A percentile compares a stretch with the other conserved stretches of the same genome.
Evolutionary conservation across 1,140 invertebrate species (phyloP).

Genomic region (Temnothorax curvispinosus): DNA sequence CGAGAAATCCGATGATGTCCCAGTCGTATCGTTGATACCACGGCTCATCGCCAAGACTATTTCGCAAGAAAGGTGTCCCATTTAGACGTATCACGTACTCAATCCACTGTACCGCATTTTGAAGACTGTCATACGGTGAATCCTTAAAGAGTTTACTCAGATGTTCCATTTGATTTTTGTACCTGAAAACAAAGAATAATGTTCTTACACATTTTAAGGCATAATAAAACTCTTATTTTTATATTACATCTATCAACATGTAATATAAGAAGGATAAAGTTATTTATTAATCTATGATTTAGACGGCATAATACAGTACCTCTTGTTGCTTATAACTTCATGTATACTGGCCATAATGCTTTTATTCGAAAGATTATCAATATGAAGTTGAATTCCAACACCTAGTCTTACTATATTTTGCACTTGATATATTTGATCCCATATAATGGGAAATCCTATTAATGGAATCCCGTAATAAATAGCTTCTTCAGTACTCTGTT

Average conservation of each 20-base stretch:
- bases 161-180: slow-evolving; percentile 75
- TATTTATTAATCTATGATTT: neutral
- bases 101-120: slow-evolving; percentile 85
- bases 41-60: slow-evolving; percentile 76
- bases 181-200: slow-evolving; percentile 71
- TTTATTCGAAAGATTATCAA: slow-evolving; percentile 50
- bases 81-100: slow-evolving; percentile 85
- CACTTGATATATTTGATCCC: slow-evolving; percentile 73
- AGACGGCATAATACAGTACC: slow-evolving; percentile 40
- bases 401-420: slow-evolving; percentile 63
- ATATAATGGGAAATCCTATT: slow-evolving; percentile 81
- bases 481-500: slow-evolving; percentile 84
- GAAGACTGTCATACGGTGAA: slow-evolving; percentile 75
- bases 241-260: neutral
- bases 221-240: neutral
- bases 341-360: slow-evolving; percentile 49
- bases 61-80: slow-evolving; percentile 79
- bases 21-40: slow-evolving; percentile 84
- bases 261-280: neutral
- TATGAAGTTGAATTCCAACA: slow-evolving; percentile 49
- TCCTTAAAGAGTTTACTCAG: slow-evolving; percentile 78
- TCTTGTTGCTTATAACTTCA: slow-evolving; percentile 69
- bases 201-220: neutral
- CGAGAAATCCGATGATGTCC: slow-evolving; percentile 82
- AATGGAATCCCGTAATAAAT: slow-evolving; percentile 83